Conservation (phyloP, 2,888 invertebrate genomes). For the Tetragnatha montana region DNA sequence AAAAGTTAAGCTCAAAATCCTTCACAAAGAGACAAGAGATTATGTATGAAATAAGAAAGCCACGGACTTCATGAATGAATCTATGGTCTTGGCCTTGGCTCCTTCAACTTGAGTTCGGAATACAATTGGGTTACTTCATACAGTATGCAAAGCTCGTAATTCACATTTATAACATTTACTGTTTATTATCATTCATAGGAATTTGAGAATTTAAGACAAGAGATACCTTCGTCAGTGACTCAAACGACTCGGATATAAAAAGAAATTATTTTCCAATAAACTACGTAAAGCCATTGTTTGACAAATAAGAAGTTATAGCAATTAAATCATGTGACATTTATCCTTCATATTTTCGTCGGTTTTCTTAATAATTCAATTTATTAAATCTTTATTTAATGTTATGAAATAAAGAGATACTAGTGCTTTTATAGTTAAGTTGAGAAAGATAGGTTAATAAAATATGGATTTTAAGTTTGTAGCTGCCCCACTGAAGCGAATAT, state of each 20-base stretch:
- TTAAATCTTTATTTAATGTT: no score
- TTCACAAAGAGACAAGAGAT: background rate
- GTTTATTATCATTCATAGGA: background rate
- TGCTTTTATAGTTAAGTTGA: no score
- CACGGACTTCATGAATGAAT: constrained; percentile 13
- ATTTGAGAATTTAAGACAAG: background rate
- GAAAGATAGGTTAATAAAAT: no score
- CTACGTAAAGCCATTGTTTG: background rate
- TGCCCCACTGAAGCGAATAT: no score
- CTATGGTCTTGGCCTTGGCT: constrained; percentile 7
- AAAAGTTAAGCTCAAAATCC: background rate
- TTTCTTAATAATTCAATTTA: no score
- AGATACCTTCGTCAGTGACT: background rate
- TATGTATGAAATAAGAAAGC: constrained; percentile 15
- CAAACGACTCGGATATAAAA: background rate
- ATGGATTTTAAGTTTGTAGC: no score
- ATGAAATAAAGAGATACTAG: no score
- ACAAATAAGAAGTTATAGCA: background rate
- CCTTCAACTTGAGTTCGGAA: background rate
- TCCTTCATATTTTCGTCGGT: no score
- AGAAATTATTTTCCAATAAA: background rate
- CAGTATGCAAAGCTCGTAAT: constrained; percentile 12
- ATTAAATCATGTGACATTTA: no score
- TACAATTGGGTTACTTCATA: constrained; percentile 16
- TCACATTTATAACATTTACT: background rate